Percentiles rank a stretch among this genome's conserved stretches.
These are phyloP conservation scores for Crocidura indochinensis DNA, from an alignment of 2,797 vertebrate genomes.

Conservation along the genomic window DNA sequence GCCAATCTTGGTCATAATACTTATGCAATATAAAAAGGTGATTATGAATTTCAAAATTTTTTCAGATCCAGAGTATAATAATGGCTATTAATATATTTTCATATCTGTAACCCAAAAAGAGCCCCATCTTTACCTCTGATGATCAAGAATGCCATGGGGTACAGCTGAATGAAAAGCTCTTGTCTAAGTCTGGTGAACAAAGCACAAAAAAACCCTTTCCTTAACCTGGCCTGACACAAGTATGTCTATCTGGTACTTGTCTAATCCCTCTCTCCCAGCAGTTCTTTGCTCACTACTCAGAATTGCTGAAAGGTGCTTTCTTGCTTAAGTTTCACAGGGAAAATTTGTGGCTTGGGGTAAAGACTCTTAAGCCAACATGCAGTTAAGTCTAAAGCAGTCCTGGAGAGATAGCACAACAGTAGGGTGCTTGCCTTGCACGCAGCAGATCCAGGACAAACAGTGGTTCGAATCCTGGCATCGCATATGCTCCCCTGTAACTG, in stretches of 20 bases:
- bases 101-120: background rate
- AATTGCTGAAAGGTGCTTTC: background rate
- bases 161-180: slow-evolving; percentile 28
- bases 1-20: background rate
- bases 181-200: slow-evolving; percentile 59
- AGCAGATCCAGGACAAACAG: too few species aligned
- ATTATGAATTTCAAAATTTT: slow-evolving; percentile 38
- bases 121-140: background rate
- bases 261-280: too few species aligned
- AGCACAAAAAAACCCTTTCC: slow-evolving; percentile 64
- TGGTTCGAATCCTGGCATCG: too few species aligned
- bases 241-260: slow-evolving; percentile 56
- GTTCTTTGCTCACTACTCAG: background rate
- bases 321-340: background rate
- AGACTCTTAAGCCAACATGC: background rate
- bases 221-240: slow-evolving; percentile 39
- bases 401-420: too few species aligned
- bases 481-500: too few species aligned
- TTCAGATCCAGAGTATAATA: background rate
- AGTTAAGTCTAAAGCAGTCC: background rate
- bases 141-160: background rate
- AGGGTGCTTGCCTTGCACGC: too few species aligned
- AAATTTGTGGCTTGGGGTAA: background rate
- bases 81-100: slow-evolving; percentile 40
- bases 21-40: background rate